A percentile compares a stretch with the other conserved stretches of the same genome.
phyloP scores from a whole-genome alignment of 53 echinoderm and acorn worm genomes.

The Crossaster papposus region DNA sequence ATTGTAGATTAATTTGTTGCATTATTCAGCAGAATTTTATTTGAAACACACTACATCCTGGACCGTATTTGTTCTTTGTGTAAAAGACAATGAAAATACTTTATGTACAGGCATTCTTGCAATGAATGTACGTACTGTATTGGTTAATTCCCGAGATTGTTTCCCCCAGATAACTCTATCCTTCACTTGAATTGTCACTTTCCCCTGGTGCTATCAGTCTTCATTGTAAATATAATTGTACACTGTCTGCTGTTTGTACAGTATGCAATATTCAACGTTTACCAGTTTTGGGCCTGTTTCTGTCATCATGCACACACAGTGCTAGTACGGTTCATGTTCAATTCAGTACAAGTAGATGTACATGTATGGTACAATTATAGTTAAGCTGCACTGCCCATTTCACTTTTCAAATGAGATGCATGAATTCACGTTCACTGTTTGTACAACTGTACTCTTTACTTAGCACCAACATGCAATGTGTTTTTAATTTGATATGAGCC shows the following conservation, averaged over 20 bases:
- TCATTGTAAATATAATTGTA: no score
- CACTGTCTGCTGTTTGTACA: no score
- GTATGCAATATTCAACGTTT: no score
- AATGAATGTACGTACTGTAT: background rate
- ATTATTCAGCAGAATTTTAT: no score
- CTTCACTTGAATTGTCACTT: no score
- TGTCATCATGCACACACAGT: background rate
- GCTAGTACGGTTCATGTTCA: no score
- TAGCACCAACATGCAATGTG: background rate
- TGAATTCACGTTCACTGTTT: background rate
- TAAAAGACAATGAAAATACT: background rate
- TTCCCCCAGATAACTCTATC: no score
- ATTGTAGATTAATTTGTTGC: background rate
- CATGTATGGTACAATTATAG: background rate
- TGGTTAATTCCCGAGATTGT: no score
- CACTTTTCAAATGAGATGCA: no score
- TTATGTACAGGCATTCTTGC: background rate
- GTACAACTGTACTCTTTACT: background rate
- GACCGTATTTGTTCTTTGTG: background rate
- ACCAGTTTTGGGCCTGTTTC: no score
- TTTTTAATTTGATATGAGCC: background rate
- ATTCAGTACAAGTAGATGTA: conserved; percentile 16
- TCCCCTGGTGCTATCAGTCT: no score
- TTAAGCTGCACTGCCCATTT: no score
- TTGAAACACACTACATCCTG: background rate